Base-by-base conservation (phyloP, 23 tunicate species). In the Trididemnum miniatum region DNA sequence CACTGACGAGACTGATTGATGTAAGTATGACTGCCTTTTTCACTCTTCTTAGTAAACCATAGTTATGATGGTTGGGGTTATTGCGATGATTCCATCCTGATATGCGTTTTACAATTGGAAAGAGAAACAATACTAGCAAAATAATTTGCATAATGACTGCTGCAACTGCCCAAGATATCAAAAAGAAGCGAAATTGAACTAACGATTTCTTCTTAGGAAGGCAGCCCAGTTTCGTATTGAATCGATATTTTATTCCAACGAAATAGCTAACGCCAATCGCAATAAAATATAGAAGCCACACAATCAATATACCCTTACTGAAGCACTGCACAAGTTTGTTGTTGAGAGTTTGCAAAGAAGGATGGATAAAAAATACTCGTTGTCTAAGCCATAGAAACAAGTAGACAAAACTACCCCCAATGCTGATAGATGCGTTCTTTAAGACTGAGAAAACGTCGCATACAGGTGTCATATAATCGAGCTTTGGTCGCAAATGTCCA, bases 311-410 rank as follows among this genome's bases (percentile, higher is more conserved):
- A 12, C 26, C 67, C 5, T 12, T 12, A n/a, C 67, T 62, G 26
- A 62, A 62, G 4, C 5, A 22, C 5, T 5, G 23, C 4, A 62
- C 29, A 20, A 3, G 4, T 22, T 20, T 62, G 67, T 62, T 62
- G 29, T 62, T 62, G 5, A 62, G 29, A 3, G 26, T n/a, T 62
- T 62, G 15, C 29, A 62, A 62, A 12, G 67, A 22, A 3, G 67
- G 26, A 24, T 62, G 67, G 26, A 62, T n/a, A n/a, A 12, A 62
- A 62, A 62, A 62, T 2, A 86, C 84, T 27, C 90, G 65, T 36
- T 86, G 90, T 29, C 90, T 51, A 15, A 83, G 34, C 90, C 90
- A 86, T 24, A 86, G 73, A 79, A 86, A 86, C 36, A 86, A 51
- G 36, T 79, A 86, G 9, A 60, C 67, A 22, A 62, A 62, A 22